Percentiles rank a stretch among this genome's conserved stretches.
Evolutionary conservation across 2,113 vertebrate species (phyloP).

Genomic region (Fukomys damarensis): DNA sequence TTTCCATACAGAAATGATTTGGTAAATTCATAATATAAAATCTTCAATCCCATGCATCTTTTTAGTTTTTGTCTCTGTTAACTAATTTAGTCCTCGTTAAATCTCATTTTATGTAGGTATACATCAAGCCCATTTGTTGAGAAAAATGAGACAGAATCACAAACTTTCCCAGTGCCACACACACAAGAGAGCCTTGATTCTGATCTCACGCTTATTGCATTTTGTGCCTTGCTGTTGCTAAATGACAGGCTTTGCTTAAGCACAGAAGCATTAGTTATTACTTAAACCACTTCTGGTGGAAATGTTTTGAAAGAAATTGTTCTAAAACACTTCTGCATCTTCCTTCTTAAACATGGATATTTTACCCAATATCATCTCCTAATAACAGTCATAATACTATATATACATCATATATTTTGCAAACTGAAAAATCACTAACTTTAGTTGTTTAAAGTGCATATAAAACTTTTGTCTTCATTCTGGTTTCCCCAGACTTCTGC

Average conservation of each 20-base stretch:
- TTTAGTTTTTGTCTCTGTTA: not conserved
- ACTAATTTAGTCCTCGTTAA: not conserved
- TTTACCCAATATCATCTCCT: not conserved
- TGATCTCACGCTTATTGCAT: fast-evolving
- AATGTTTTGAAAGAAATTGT: slow-evolving; percentile 2
- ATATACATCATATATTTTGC: not conserved
- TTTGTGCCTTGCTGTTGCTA: fast-evolving
- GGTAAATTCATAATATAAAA: slow-evolving; percentile 13
- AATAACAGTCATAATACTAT: not conserved
- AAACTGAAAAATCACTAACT: not conserved
- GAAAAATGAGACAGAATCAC: not conserved
- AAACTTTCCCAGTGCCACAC: not conserved
- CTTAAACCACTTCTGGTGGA: not conserved
- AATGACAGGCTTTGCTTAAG: not conserved
- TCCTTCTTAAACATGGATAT: not conserved
- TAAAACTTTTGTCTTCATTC: not conserved
- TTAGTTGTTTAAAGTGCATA: not conserved
- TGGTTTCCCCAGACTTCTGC: not conserved
- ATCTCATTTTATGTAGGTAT: not conserved
- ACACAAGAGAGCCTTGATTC: not conserved
- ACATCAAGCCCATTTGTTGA: not conserved
- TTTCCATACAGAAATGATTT: not conserved
- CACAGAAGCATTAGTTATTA: not conserved
- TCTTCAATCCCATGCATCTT: not conserved
- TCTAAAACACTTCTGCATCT: not conserved